Conservation (phyloP, 1,140 invertebrate species). For the Pomacea maculata region DNA sequence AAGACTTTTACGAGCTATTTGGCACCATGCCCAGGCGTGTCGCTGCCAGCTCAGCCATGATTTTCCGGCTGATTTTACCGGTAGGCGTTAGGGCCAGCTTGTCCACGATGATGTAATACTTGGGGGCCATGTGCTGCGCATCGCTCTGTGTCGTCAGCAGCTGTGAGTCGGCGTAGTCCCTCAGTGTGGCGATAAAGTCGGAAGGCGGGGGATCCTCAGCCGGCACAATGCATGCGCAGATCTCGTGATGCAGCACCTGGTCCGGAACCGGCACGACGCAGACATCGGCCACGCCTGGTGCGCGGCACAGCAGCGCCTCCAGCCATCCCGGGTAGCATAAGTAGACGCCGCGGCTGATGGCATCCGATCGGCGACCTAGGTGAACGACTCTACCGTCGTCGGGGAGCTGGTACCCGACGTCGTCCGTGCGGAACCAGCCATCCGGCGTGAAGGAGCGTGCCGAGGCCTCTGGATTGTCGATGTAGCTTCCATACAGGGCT, state of each 20-base stretch:
- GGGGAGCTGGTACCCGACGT: conserved; percentile 24
- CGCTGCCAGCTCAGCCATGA: conserved; percentile 12
- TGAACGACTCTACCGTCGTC: conserved; percentile 19
- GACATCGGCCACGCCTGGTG: conserved; percentile 21
- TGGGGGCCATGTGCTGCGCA: conserved; percentile 30
- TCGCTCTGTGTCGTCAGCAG: conserved; percentile 6
- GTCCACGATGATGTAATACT: conserved; percentile 29
- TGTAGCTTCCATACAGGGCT: conserved; percentile 19
- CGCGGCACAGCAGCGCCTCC: conserved; percentile 20
- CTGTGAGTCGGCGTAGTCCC: conserved; percentile 16
- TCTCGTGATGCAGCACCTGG: conserved; percentile 27
- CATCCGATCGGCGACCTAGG: conserved; percentile 30
- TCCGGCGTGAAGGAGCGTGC: conserved; percentile 21
- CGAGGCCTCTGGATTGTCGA: conserved; percentile 27
- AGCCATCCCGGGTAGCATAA: conserved; percentile 34
- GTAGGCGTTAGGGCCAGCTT: conserved; percentile 24
- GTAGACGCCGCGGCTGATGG: conserved; percentile 25
- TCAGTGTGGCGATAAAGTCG: conserved; percentile 10
- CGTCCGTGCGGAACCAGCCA: conserved; percentile 37
- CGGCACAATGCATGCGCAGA: conserved; percentile 33
- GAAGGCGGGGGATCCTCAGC: not conserved
- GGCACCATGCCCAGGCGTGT: not conserved
- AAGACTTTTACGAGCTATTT: too few species aligned
- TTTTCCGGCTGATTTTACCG: conserved; percentile 28
- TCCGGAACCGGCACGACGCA: conserved; percentile 32